Base-by-base conservation (phyloP, 2,113 vertebrate genomes). In the Melanerpes aurifrons region DNA sequence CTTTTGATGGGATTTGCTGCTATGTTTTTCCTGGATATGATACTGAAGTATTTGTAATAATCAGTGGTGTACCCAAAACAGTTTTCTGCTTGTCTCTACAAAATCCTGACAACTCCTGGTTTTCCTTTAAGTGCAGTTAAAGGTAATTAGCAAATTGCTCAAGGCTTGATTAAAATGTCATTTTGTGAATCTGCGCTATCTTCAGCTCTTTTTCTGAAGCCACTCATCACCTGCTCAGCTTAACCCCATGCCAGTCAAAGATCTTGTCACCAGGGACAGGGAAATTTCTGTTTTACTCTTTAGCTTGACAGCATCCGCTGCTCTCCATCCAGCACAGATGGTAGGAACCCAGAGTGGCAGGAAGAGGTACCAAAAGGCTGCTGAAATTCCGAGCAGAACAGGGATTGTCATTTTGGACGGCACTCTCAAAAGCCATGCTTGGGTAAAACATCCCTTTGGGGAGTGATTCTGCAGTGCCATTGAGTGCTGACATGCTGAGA, bases 121-220 rank as follows among this genome's bases (percentile, higher is more conserved):
- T 96, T 86, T 48, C n/a, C 86, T 97, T 73, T 93, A 97, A 97
- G 88, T 88, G 85, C 82, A 79, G 77, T 91, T 90, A 71, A 90
- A 93, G 48, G 69, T 74, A 97, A 98, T 98, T 97, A 97, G 90
- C 90, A 82, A 95, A 96, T 95, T 97, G 73, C 93, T 95, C 84
- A 70, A 90, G 62, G 72, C 73, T 35, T 96, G 96, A 97, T 97
- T 96, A 95, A 97, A 96, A 94, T 93, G 94, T 90, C 93, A 92
- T 94, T 96, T 95, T 79, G 70, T 85, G 95, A 86, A 71, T 91
- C 92, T 94, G 67, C 86, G 68, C 40, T 61, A 62, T 58, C 77
- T 82, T 63, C 81, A 84, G 29, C 77, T 74, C 61, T 69, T 93
- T 75, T 85, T 59, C 72, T 31, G 45, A 75, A 94, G 71, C 87